Base-by-base conservation (phyloP, 2,113 vertebrate genomes). In the Corvus cornix region DNA sequence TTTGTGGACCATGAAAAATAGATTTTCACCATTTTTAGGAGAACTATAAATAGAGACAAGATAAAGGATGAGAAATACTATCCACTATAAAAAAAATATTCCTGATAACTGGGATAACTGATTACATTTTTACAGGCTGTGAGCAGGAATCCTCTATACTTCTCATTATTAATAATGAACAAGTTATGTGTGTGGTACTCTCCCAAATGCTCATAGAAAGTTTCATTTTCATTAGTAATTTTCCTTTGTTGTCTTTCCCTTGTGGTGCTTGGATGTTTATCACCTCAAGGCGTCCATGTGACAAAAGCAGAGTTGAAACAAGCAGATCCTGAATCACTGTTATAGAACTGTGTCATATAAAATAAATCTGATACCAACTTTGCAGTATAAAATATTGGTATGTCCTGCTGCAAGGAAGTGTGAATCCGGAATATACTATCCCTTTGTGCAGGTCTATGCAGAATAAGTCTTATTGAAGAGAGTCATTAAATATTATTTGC, bases 11-110 rank as follows among this genome's bases (percentile, higher is more conserved):
- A 37, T 77, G 66, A 74, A 83, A 78, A 96, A 94, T 85, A 44
- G 26, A 74, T 96, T 95, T 80, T 81, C 67, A 74, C 52, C 16
- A 84, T 55, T 93, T 68, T 89, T 79, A 89, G 82, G 68, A 86
- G 31, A 92, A 73, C n/a, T 95, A 64, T 81, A 89, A 89, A 73
- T 56, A 90, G 52, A 23, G 43, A 76, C 35, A 75, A 91, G 72
- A 85, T 89, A 58, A 94, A 63, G 17, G 46, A 27, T 37, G 17
- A 83, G 41, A 69, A 90, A 89, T 53, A 46, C 27, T 49, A 64
- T 22, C 37, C 30, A 78, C 31, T 81, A n/a, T 80, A 70, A 70
- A 90, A 59, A 64, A 90, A 48, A 13, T 43, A 56, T 53, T 66
- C 41, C 46, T 80, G 86, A 60, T 95, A 91, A 92, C 59, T 83